These are phyloP conservation scores for Bombus waltoni DNA, from an alignment of 1,140 invertebrate species.

Conservation along the genomic window DNA sequence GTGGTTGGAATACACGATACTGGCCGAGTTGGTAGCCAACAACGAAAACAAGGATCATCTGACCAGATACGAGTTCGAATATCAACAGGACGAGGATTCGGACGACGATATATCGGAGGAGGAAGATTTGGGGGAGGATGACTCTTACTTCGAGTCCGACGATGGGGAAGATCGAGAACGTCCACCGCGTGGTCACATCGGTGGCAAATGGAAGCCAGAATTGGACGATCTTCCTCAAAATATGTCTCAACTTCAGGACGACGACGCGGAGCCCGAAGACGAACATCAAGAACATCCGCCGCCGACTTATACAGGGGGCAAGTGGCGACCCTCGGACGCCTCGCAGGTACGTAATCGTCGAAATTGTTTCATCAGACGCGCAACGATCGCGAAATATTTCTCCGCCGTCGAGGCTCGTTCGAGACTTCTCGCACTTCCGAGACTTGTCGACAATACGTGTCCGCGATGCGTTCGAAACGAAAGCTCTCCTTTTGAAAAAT, in stretches of 20 bases:
- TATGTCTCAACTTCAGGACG: conserved; percentile 73
- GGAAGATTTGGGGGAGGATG: conserved; percentile 75
- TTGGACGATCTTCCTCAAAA: conserved; percentile 70
- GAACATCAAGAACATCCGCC: conserved; percentile 82
- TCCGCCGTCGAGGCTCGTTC: no score
- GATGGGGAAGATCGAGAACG: conserved; percentile 75
- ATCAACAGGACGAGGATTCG: conserved; percentile 82
- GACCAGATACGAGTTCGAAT: conserved; percentile 75
- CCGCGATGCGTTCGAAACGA: no score
- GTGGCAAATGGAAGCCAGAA: conserved; percentile 87
- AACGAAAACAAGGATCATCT: conserved; percentile 72
- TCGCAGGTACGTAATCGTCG: conserved; percentile 44
- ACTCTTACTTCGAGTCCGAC: conserved; percentile 78
- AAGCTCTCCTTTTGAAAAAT: neutral
- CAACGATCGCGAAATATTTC: no score
- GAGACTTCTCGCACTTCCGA: no score
- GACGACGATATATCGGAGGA: conserved; percentile 81
- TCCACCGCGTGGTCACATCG: conserved; percentile 82
- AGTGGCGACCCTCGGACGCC: conserved; percentile 84
- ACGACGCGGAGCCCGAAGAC: conserved; percentile 71
- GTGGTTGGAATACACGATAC: conserved; percentile 77
- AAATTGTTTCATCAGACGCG: conserved; percentile 16
- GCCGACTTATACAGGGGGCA: conserved; percentile 87
- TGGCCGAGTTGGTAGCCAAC: conserved; percentile 72
- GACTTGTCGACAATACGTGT: no score